A percentile compares a stretch with the other conserved stretches of the same genome.
phyloP scores from a whole-genome alignment of 2,888 invertebrate genomes.

The Drosophila mayaguana region DNA sequence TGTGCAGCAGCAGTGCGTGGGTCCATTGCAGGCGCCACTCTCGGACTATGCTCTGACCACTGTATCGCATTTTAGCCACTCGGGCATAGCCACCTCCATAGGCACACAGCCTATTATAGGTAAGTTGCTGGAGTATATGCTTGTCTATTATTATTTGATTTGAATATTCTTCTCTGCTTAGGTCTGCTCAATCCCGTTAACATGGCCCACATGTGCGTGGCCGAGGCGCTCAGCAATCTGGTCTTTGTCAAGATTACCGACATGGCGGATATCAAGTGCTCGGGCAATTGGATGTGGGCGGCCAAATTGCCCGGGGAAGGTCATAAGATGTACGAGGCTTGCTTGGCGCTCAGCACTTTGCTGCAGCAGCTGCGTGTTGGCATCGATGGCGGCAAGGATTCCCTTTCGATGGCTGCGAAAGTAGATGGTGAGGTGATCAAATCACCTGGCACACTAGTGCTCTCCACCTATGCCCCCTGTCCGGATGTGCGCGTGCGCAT shows the following conservation, averaged over 20 bases:
- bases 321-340: constrained; percentile 93
- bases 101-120: constrained; percentile 98
- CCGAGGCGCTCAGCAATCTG: constrained; percentile 96
- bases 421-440: constrained; percentile 90
- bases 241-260: constrained; percentile 90
- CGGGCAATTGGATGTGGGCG: constrained; percentile 99
- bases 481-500: constrained; percentile 93
- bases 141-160: background rate
- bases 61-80: constrained; percentile 92
- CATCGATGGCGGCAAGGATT: constrained; percentile 98
- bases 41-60: constrained; percentile 97
- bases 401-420: constrained; percentile 97
- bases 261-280: constrained; percentile 96
- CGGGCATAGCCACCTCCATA: constrained; percentile 97
- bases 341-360: constrained; percentile 93
- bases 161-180: constrained; percentile 1
- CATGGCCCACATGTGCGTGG: constrained; percentile 97
- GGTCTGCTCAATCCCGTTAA: constrained; percentile 89
- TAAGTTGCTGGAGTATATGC: constrained; percentile 11
- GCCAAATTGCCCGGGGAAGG: constrained; percentile 98
- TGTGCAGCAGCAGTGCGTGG: constrained; percentile 99
- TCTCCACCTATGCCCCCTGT: constrained; percentile 98
- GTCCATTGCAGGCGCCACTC: constrained; percentile 97
- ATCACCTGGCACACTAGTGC: constrained; percentile 95
- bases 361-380: constrained; percentile 94